phyloP scores from a whole-genome alignment of 2,888 invertebrate species.

The Microdon myrmicae region DNA sequence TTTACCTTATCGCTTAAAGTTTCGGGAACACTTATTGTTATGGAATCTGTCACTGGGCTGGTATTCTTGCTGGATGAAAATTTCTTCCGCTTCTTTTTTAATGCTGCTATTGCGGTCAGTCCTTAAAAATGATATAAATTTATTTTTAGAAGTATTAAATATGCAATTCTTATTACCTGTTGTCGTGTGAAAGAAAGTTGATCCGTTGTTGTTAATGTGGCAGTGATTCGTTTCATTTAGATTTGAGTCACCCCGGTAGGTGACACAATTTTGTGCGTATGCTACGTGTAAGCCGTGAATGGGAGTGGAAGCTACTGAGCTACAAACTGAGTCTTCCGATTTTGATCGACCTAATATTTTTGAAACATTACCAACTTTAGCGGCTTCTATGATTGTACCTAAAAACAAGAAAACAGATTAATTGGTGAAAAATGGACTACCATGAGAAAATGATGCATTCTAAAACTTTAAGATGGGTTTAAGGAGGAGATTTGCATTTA shows the following conservation, averaged over 20 bases:
- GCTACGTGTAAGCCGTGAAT: slow-evolving; percentile 74
- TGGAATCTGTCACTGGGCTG: slow-evolving; percentile 69
- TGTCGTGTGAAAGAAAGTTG: slow-evolving; percentile 61
- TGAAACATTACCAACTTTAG: slow-evolving; percentile 82
- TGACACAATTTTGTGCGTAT: slow-evolving; percentile 61
- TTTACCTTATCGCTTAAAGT: slow-evolving; percentile 63
- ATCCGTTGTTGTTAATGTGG: slow-evolving; percentile 40
- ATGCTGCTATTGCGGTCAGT: slow-evolving; percentile 74
- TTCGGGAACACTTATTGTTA: slow-evolving; percentile 53
- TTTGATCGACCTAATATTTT: slow-evolving; percentile 81
- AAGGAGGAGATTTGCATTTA: too few species aligned
- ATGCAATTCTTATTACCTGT: slow-evolving; percentile 55
- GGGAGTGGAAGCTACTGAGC: slow-evolving; percentile 70
- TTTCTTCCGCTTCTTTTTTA: slow-evolving; percentile 84
- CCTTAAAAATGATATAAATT: slow-evolving; percentile 53
- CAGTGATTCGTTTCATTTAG: slow-evolving; percentile 40
- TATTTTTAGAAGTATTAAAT: too few species aligned
- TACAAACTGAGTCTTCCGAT: slow-evolving; percentile 85
- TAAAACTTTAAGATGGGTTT: too few species aligned
- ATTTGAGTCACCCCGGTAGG: slow-evolving; percentile 41
- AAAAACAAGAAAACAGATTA: not conserved
- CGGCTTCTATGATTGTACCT: slow-evolving; percentile 84
- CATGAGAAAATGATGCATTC: too few species aligned
- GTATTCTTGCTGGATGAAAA: slow-evolving; percentile 82
- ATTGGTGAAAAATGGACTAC: not conserved